Evolutionary conservation across 2,888 invertebrate genomes (phyloP).

Genomic region (Himalopsyche anomala): DNA sequence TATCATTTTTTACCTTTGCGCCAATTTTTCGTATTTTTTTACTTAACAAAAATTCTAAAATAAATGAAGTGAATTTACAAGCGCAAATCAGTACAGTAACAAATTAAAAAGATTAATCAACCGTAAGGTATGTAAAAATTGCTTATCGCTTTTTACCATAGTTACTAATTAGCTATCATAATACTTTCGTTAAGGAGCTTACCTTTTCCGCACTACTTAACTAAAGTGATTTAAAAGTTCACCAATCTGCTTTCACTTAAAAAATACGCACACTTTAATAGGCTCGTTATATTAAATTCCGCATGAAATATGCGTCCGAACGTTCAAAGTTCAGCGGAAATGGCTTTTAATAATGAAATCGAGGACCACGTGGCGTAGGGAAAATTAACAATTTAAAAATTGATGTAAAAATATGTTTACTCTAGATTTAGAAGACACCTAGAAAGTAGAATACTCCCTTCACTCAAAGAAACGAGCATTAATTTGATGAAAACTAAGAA

Average conservation of each 20-base stretch:
- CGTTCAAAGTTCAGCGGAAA: slow-evolving; percentile 58
- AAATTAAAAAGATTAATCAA: too few species aligned
- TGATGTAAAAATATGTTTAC: too few species aligned
- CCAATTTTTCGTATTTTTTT: too few species aligned
- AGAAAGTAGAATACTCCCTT: too few species aligned
- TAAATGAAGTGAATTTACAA: too few species aligned
- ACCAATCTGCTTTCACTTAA: slow-evolving; percentile 57
- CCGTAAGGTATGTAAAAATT: not conserved
- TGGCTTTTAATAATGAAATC: slow-evolving; percentile 61
- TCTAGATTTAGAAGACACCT: too few species aligned
- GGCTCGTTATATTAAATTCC: slow-evolving; percentile 62
- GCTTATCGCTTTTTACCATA: slow-evolving; percentile 1
- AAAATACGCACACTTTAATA: slow-evolving; percentile 60
- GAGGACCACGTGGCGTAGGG: slow-evolving; percentile 17
- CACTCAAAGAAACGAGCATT: too few species aligned
- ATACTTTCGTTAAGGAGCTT: slow-evolving; percentile 21
- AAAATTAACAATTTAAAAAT: slow-evolving; percentile 25
- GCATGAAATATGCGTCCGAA: slow-evolving; percentile 60
- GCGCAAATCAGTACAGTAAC: too few species aligned
- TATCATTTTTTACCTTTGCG: too few species aligned
- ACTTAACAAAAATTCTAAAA: too few species aligned
- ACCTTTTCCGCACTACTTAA: slow-evolving; percentile 37
- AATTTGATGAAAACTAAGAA: too few species aligned
- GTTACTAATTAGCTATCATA: not conserved
- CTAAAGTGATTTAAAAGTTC: slow-evolving; percentile 55